Evolutionary conservation across 1,140 invertebrate genomes (phyloP).

Genomic region (Drosophila gunungcola): DNA sequence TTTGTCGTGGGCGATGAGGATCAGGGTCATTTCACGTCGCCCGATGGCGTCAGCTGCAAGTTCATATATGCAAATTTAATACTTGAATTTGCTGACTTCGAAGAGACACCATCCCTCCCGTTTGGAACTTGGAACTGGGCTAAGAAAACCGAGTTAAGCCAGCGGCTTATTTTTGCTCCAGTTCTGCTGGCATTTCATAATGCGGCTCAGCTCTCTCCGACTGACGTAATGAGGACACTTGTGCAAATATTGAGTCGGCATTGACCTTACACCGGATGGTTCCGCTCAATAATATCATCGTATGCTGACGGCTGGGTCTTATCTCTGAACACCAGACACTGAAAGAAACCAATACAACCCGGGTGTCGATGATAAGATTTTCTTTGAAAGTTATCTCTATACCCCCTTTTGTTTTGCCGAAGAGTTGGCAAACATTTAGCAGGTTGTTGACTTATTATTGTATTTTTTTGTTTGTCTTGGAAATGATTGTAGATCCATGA

Average conservation of each 20-base stretch:
- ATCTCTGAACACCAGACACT: conserved; percentile 8
- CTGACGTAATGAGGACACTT: conserved; percentile 63
- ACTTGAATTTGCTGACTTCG: conserved; percentile 31
- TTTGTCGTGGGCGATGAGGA: conserved; percentile 35
- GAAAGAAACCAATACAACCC: conserved; percentile 19
- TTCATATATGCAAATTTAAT: conserved; percentile 40
- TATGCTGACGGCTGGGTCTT: conserved; percentile 2
- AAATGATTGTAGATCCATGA: not conserved
- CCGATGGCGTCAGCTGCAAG: conserved; percentile 35
- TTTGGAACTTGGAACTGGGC: conserved; percentile 3
- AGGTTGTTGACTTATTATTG: not conserved
- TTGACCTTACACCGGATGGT: conserved; percentile 45
- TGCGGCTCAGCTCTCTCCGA: conserved; percentile 46
- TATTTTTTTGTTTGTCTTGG: not conserved
- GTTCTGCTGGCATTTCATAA: conserved; percentile 36
- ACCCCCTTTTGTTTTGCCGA: not conserved
- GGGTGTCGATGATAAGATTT: conserved; percentile 12
- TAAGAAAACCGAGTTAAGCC: conserved; percentile 24
- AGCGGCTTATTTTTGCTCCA: conserved; percentile 11
- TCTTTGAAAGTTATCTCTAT: not conserved
- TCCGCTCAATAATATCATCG: conserved; percentile 2
- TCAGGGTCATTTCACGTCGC: conserved; percentile 36
- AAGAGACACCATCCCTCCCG: not conserved
- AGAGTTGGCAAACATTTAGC: not conserved
- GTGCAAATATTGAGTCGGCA: conserved; percentile 64